These are phyloP conservation scores for Garra rufa DNA, from an alignment of 2,113 vertebrate genomes.

Conservation along the genomic window DNA sequence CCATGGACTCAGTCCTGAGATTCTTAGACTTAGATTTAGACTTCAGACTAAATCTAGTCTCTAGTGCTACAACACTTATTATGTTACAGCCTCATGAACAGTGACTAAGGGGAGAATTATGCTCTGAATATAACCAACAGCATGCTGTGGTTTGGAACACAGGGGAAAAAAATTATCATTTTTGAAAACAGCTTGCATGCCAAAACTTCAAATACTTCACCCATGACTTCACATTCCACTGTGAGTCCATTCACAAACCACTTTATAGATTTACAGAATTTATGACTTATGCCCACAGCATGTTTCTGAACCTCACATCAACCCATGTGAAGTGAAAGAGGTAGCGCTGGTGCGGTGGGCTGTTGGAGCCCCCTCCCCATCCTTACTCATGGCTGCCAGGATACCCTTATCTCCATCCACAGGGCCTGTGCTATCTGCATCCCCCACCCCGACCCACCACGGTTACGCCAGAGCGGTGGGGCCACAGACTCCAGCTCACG, in stretches of 20 bases:
- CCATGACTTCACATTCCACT: constrained; percentile 39
- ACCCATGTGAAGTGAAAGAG: constrained; percentile 6
- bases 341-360: background rate
- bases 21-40: too few relatives aligned
- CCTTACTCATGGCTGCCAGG: constrained; percentile 43
- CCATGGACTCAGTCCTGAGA: background rate
- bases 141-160: constrained; percentile 37
- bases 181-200: constrained; percentile 50
- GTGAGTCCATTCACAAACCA: background rate
- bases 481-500: constrained; percentile 24
- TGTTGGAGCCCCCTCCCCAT: background rate
- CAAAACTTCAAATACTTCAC: constrained; percentile 49
- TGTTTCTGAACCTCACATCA: constrained; percentile 1
- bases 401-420: constrained; percentile 58
- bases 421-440: constrained; percentile 53
- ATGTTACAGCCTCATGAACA: background rate
- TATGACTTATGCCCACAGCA: background rate
- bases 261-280: background rate
- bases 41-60: background rate
- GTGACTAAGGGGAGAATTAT: constrained; percentile 13
- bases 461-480: constrained; percentile 18
- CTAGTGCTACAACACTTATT: background rate
- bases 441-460: constrained; percentile 14
- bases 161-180: constrained; percentile 36
- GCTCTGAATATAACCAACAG: constrained; percentile 34